phyloP scores from a whole-genome alignment of 2,888 invertebrate species.

The Scrobipalpa atriplicella region DNA sequence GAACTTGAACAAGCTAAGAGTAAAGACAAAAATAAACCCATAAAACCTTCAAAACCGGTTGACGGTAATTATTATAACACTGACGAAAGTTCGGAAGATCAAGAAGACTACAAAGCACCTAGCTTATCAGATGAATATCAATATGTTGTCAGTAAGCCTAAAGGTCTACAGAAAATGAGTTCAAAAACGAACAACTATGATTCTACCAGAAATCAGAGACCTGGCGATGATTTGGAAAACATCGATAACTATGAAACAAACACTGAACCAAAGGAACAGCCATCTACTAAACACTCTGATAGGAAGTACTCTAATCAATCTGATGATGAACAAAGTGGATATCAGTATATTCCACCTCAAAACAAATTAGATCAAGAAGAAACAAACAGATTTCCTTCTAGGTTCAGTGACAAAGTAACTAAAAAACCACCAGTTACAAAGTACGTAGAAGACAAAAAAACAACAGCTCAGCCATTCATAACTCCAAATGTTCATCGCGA shows the following conservation, averaged over 20 bases:
- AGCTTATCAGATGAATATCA: background rate
- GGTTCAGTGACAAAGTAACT: conserved; percentile 27
- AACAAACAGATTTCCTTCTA: conserved; percentile 30
- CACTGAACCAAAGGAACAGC: background rate
- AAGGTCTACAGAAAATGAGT: background rate
- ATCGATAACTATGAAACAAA: background rate
- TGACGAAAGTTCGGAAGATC: background rate
- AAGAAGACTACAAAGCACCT: background rate
- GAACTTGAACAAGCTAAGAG: background rate
- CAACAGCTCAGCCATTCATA: conserved; percentile 41
- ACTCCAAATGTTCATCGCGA: conserved; percentile 42
- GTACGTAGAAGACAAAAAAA: conserved; percentile 2
- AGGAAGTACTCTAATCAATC: conserved; percentile 22
- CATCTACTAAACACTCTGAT: background rate
- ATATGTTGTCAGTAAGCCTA: background rate
- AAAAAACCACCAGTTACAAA: conserved; percentile 25
- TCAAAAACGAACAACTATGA: background rate
- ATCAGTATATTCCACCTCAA: conserved; percentile 44
- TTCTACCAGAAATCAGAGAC: background rate
- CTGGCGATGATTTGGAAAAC: background rate
- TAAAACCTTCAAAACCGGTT: background rate
- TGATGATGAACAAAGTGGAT: conserved; percentile 37
- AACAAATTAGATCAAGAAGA: conserved; percentile 37
- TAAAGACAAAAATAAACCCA: background rate
- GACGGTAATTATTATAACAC: background rate